A percentile compares a stretch with the other conserved stretches of the same genome.
These are phyloP conservation scores for Candoia aspera DNA, from an alignment of 2,113 vertebrate genomes.

Conservation along the genomic window DNA sequence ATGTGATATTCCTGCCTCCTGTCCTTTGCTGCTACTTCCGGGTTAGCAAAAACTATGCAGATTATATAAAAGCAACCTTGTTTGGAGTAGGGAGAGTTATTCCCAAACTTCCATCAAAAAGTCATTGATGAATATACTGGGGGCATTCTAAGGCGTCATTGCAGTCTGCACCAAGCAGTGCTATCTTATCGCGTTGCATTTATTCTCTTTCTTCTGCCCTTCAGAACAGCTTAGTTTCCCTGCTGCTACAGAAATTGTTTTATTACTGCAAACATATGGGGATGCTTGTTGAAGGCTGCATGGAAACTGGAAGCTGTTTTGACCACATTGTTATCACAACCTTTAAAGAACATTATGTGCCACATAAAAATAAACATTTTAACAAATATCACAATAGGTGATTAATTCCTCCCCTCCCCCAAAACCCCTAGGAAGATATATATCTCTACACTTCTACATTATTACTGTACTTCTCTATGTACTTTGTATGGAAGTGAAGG, in stretches of 20 bases:
- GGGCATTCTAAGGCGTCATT: not conserved
- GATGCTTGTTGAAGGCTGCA: not conserved
- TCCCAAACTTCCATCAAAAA: not conserved
- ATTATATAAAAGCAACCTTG: too few relatives aligned
- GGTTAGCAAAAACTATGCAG: too few relatives aligned
- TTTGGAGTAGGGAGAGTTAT: too few relatives aligned
- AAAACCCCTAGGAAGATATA: not conserved
- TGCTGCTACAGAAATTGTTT: not conserved
- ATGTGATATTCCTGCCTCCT: not conserved
- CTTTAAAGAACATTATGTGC: not conserved
- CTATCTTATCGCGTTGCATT: not conserved
- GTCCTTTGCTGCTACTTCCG: not conserved
- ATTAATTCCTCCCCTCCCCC: not conserved
- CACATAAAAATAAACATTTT: not conserved
- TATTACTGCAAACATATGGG: not conserved
- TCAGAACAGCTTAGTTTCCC: not conserved
- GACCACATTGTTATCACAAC: not conserved
- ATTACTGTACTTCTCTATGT: not conserved
- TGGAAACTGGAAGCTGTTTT: slow-evolving; percentile 27
- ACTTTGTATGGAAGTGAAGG: not conserved
- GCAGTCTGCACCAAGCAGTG: accelerated
- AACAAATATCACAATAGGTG: not conserved
- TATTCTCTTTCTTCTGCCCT: not conserved
- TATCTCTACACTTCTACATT: not conserved
- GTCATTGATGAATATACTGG: not conserved